phyloP scores from a whole-genome alignment of 2,888 invertebrate species.

The Xestia ashworthii region DNA sequence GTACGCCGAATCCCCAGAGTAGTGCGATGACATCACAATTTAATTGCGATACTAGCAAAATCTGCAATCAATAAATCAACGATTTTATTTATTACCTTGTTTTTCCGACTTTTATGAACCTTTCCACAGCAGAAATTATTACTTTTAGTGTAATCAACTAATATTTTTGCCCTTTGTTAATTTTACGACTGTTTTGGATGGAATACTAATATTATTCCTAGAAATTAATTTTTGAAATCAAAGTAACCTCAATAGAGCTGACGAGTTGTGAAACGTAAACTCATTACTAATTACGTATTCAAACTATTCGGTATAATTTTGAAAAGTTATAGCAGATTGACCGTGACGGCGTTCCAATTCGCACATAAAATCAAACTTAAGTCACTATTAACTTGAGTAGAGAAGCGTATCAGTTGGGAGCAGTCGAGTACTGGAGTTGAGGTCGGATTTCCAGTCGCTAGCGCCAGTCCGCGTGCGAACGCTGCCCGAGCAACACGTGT shows the following conservation, averaged over 20 bases:
- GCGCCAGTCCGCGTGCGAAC: constrained; percentile 74
- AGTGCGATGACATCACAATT: constrained; percentile 47
- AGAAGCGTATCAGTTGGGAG: constrained; percentile 58
- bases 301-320: constrained; percentile 57
- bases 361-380: constrained; percentile 75
- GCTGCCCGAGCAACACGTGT: constrained; percentile 72
- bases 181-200: constrained; percentile 39
- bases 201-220: constrained; percentile 11
- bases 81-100: constrained; percentile 56
- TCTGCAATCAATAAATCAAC: constrained; percentile 48
- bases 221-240: neutral
- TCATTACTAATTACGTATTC: constrained; percentile 15
- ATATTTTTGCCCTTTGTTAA: constrained; percentile 33
- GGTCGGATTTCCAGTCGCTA: constrained; percentile 46
- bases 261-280: constrained; percentile 18
- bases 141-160: constrained; percentile 44
- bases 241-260: constrained; percentile 10
- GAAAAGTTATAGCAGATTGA: constrained; percentile 60
- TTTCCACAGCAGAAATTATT: constrained; percentile 32
- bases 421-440: constrained; percentile 53
- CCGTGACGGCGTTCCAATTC: constrained; percentile 53
- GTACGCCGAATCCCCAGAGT: constrained; percentile 10
- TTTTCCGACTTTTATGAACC: constrained; percentile 50
- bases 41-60: constrained; percentile 47
- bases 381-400: constrained; percentile 69